phyloP scores from a whole-genome alignment of 1,140 invertebrate species.

The Melitaea cinxia region DNA sequence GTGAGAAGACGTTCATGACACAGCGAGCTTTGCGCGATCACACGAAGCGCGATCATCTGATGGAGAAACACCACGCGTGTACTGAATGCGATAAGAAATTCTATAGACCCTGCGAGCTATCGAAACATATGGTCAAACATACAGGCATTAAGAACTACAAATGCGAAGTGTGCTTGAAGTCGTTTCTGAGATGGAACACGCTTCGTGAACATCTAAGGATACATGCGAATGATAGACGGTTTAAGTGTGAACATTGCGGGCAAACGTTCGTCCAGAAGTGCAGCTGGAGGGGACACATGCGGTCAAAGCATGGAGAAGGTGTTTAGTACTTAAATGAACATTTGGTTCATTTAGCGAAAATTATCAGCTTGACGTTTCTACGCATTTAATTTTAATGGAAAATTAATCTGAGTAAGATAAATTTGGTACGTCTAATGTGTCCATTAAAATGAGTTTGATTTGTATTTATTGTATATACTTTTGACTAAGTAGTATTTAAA shows the following conservation, averaged over 20 bases:
- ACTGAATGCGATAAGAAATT: slow-evolving; percentile 52
- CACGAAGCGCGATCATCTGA: slow-evolving; percentile 37
- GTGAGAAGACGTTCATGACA: slow-evolving; percentile 26
- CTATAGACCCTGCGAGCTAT: slow-evolving; percentile 47
- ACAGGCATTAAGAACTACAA: slow-evolving; percentile 83
- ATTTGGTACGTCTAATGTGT: no score
- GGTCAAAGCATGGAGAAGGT: slow-evolving; percentile 42
- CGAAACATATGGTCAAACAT: slow-evolving; percentile 75
- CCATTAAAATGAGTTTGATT: no score
- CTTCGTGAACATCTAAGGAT: slow-evolving; percentile 79
- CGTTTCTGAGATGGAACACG: slow-evolving; percentile 79
- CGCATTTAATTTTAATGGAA: no score
- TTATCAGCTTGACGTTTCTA: no score
- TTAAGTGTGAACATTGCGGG: slow-evolving; percentile 56
- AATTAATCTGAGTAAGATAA: no score
- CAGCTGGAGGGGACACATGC: slow-evolving; percentile 47
- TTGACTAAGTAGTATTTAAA: no score
- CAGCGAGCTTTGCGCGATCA: slow-evolving; percentile 30
- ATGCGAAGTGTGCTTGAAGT: slow-evolving; percentile 82
- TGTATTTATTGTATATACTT: no score
- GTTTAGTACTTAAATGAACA: no score
- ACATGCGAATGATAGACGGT: slow-evolving; percentile 68
- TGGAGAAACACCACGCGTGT: slow-evolving; percentile 48
- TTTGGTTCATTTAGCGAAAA: no score
- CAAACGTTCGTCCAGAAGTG: slow-evolving; percentile 44